phyloP scores from a whole-genome alignment of 2,797 vertebrate species.

The Garrulus glandarius region DNA sequence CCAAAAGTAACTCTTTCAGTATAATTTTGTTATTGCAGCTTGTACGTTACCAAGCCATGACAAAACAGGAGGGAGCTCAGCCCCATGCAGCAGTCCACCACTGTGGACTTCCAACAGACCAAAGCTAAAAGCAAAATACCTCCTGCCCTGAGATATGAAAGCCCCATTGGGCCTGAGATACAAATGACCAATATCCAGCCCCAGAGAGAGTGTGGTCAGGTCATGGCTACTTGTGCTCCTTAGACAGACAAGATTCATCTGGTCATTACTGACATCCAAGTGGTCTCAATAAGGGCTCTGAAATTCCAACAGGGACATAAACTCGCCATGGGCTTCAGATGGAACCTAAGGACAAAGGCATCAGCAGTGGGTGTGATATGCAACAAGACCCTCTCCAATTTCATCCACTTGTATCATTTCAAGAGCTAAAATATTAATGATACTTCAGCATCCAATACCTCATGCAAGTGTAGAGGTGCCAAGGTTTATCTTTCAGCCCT shows the following conservation, averaged over 20 bases:
- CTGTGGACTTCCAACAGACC: neutral
- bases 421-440: conserved; percentile 32
- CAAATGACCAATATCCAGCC: neutral
- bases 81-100: accelerated
- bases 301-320: neutral
- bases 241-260: neutral
- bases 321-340: neutral
- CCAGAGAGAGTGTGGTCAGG: neutral
- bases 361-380: neutral
- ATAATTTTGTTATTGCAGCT: neutral
- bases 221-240: accelerated
- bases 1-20: neutral
- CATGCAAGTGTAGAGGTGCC: neutral
- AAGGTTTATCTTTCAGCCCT: conserved; percentile 13
- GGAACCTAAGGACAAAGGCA: neutral
- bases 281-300: neutral
- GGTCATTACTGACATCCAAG: neutral
- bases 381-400: neutral
- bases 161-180: neutral
- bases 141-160: neutral
- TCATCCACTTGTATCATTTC: conserved; percentile 10
- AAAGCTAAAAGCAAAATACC: neutral
- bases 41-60: neutral
- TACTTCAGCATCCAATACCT: neutral
- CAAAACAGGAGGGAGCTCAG: neutral